Evolutionary conservation across 2,888 invertebrate species (phyloP).

Genomic region (Drosophila dives): DNA sequence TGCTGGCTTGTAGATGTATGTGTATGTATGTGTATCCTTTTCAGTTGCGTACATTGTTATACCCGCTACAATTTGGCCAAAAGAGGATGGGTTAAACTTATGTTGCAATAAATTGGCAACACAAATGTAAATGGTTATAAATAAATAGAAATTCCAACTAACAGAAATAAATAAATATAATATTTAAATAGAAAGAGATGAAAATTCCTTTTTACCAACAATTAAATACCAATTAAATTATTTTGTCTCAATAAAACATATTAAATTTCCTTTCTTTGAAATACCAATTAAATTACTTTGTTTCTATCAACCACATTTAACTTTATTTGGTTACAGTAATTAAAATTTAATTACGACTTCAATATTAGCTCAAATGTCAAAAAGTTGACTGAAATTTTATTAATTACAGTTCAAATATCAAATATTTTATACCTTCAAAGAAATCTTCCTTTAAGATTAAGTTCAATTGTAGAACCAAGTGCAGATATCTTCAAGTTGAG

Average conservation of each 20-base stretch:
- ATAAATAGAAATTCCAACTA: neutral
- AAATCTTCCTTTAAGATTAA: neutral
- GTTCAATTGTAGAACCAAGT: neutral
- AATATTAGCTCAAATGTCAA: neutral
- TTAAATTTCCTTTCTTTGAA: neutral
- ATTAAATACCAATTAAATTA: neutral
- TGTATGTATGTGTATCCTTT: conserved; percentile 18
- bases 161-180: neutral
- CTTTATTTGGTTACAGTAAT: neutral
- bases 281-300: neutral
- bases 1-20: conserved; percentile 3
- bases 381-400: neutral
- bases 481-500: neutral
- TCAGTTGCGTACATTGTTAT: conserved; percentile 27
- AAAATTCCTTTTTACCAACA: neutral
- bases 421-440: no score
- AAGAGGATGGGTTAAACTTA: conserved; percentile 3
- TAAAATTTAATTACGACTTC: neutral
- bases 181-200: neutral
- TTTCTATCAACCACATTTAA: no score
- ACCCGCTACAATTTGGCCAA: conserved; percentile 8
- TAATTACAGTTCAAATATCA: no score
- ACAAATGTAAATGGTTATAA: neutral
- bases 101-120: neutral
- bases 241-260: no score